Base-by-base conservation (phyloP, 1,140 invertebrate genomes). In the Palaemon carinicauda region DNA sequence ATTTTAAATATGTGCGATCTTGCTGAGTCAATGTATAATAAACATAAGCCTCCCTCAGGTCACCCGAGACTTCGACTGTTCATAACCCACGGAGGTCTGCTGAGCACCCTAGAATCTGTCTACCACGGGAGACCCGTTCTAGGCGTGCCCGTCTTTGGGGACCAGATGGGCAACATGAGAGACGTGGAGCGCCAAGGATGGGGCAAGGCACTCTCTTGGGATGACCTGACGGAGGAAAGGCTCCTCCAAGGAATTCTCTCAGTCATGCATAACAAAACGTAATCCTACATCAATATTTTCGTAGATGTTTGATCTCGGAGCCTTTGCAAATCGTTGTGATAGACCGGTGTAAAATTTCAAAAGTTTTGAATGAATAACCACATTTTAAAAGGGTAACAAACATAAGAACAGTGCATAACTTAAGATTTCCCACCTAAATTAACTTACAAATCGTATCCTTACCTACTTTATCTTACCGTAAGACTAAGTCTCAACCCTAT, bases 11-110 rank as follows among this genome's bases (percentile, higher is more conserved):
- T 33, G 7, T 27, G 24, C 10, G 54, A 17, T 10, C 77, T 17
- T 21, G 7, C 5, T 5, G 0, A 41, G 3, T 24, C 60, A 3
- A 12, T 29, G 10, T 7, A 4, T n/a, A n/a, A n/a, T n/a, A n/a
- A n/a, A n/a, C n/a, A n/a, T n/a, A n/a, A n/a, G n/a, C n/a, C n/a
- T 27, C 19, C 19, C 52, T 14, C 31, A 74, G 84, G 84, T 3
- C 75, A 86, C 69, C 84, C 75, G 9, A 31, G 31, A 19, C 74
- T 80, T 2, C 60, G 65, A 2, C 91, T 93, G 0, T 95, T 96
- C 88, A 94, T 96, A 41, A 95, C 94, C 0, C 95, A 96, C 89
- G 95, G 94, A 14, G 95, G 95, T 17, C 90, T 94, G 24, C 91
- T 95, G 24, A 95, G 95, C 82, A 92, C 94, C 7, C 93, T 94